A percentile compares a stretch with the other conserved stretches of the same genome.
Evolutionary conservation across 2,888 invertebrate species (phyloP).

Genomic region (Cantharis lateralis): DNA sequence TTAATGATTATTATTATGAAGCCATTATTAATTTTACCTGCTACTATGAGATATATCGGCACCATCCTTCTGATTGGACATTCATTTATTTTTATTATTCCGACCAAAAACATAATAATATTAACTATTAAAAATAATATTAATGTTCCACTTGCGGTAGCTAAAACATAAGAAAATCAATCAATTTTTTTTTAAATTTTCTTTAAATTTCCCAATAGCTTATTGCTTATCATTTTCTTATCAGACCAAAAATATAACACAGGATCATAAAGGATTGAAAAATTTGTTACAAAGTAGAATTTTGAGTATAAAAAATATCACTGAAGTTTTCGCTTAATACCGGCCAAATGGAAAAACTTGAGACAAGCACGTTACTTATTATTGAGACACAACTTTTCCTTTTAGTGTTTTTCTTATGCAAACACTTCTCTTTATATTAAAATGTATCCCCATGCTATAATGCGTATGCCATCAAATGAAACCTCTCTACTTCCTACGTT

Average conservation of each 20-base stretch:
- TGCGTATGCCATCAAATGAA: not conserved
- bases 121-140: conserved; percentile 9
- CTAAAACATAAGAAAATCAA: conserved; percentile 1
- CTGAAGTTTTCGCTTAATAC: not conserved
- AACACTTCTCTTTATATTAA: not conserved
- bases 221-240: too few relatives aligned
- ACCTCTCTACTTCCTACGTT: too few relatives aligned
- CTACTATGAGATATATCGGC: conserved; percentile 11
- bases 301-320: too few relatives aligned
- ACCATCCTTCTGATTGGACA: not conserved
- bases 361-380: not conserved
- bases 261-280: too few relatives aligned
- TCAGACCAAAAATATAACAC: too few relatives aligned
- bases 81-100: not conserved
- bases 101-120: conserved; percentile 12
- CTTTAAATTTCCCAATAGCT: too few relatives aligned
- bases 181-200: too few relatives aligned
- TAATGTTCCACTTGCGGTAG: conserved; percentile 2
- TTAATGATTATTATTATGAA: not conserved
- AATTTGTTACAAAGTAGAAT: too few relatives aligned
- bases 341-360: not conserved
- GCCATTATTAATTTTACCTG: conserved; percentile 1
- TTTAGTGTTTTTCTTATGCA: not conserved
- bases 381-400: not conserved
- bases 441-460: not conserved